Conservation (phyloP, 2,113 vertebrate species). For the Gobius niger region DNA sequence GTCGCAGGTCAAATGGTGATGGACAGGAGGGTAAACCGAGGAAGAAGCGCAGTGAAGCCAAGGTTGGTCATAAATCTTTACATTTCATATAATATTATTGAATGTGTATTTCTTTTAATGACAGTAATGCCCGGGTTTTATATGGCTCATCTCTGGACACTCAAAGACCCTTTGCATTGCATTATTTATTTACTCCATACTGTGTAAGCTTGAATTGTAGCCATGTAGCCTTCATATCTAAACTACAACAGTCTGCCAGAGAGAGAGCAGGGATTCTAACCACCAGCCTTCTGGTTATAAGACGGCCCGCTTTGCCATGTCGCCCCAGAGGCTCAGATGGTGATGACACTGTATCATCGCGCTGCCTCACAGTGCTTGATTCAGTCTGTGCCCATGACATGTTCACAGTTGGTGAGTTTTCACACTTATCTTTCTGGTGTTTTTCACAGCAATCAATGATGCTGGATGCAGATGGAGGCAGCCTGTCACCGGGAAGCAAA, state of each 20-base stretch:
- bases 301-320: no score
- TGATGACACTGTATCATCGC: not conserved
- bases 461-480: constrained; percentile 85
- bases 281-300: no score
- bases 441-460: constrained; percentile 76
- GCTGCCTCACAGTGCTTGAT: not conserved
- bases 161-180: no score
- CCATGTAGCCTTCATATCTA: not conserved
- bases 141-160: no score
- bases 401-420: not conserved
- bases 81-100: not conserved
- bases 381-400: not conserved
- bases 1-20: constrained; percentile 93
- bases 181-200: no score
- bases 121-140: no score
- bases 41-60: constrained; percentile 85
- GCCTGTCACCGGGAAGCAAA: constrained; percentile 88
- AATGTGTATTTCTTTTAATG: no score
- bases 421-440: constrained; percentile 3
- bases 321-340: no score
- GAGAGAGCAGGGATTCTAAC: no score
- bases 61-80: constrained; percentile 62
- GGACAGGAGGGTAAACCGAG: constrained; percentile 95
- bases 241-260: no score
- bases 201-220: no score